Conservation (phyloP, 53 echinoderm and acorn worm species). For the Arbacia lixula region DNA sequence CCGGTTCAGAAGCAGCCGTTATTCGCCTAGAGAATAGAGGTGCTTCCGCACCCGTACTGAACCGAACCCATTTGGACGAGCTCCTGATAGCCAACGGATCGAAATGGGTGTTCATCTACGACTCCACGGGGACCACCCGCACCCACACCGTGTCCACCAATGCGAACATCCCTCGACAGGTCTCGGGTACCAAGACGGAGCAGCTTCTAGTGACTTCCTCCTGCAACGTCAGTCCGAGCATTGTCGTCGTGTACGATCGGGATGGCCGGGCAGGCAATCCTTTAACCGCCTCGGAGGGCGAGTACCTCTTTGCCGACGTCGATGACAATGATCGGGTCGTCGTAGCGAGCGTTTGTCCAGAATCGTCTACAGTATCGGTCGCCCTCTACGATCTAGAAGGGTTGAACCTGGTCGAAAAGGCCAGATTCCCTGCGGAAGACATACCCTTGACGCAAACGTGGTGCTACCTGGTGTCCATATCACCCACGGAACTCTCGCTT, state of each 20-base stretch:
- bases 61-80: conserved; percentile 17
- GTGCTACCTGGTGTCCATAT: conserved; percentile 2
- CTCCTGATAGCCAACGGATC: conserved; percentile 3
- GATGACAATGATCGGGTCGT: neutral
- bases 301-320: neutral
- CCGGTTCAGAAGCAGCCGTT: neutral
- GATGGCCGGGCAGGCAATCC: neutral
- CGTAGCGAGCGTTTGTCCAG: conserved; percentile 1
- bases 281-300: neutral
- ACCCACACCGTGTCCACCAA: conserved; percentile 8
- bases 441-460: neutral
- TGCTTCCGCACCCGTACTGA: neutral
- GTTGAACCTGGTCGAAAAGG: neutral
- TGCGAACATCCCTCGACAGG: neutral
- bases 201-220: neutral
- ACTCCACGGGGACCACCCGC: neutral
- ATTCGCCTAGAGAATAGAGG: neutral
- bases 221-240: neutral
- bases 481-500: neutral
- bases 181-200: neutral
- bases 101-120: conserved; percentile 4
- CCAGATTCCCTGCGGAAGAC: neutral
- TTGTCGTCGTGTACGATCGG: neutral
- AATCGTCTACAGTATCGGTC: neutral
- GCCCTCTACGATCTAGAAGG: neutral